Base-by-base conservation (phyloP, 2,113 vertebrate genomes). In the Hiodon tergisus region DNA sequence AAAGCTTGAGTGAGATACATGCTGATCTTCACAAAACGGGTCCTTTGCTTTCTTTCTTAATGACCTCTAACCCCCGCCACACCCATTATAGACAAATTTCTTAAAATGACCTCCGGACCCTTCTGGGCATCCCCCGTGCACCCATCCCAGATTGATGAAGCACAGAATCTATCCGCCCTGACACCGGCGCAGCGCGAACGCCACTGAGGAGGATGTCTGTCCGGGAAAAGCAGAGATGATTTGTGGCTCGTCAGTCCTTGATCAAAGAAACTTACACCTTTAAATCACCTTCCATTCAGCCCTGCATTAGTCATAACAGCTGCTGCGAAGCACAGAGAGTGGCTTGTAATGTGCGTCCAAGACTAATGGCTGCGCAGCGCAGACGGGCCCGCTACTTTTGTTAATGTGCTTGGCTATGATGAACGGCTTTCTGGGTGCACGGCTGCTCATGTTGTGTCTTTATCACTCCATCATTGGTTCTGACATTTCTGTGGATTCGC, bases 271-370 rank as follows among this genome's bases (percentile, higher is more conserved):
- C 58, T 68, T 78, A 76, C 80, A 77, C 67, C 69, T 80, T 79
- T 81, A 81, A 83, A 85, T 85, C 83, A 81, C 79, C 70, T 79
- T 76, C 69, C 70, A 81, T 81, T 82, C 76, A 74, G 76, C 78
- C 69, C 55, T 76, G 73, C 74, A 81, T 83, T 83, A 80, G 79
- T 80, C 77, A 72, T 66, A 72, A 53, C 71, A 77, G 62, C 67
- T 53, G 72, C 0, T 66, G 75, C 67, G 71, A 58, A 69, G 58
- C 79, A 31, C 31, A 55, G 53, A 78, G 67, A 82, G 79, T 53
- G 62, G 80, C 76, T 76, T 81, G 80, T 74, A 76, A 79, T 82
- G 77, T 75, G 76, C 72, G 79, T 74, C 70, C 53, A 65, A 84
- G 83, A 82, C 79, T 80, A 81, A 82, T 84, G 78, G 79, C 77